Conservation (phyloP, 2,113 vertebrate genomes). For the Catagonus wagneri region DNA sequence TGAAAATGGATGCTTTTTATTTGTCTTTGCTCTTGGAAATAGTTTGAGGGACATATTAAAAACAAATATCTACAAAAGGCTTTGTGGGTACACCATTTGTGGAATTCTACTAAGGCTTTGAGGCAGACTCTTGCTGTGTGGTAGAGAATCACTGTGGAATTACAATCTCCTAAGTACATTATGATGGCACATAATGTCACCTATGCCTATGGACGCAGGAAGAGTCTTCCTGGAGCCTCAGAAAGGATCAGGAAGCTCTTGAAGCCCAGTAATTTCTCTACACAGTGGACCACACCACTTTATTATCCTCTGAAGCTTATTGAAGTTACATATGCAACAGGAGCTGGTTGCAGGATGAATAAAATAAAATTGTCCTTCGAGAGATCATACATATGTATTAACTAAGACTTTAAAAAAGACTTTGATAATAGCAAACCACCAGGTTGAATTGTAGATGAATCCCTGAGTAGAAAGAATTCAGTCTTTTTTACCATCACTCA, state of each 20-base stretch:
- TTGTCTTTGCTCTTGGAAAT: constrained; percentile 32
- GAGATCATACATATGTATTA: constrained; percentile 77
- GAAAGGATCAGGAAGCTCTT: constrained; percentile 30
- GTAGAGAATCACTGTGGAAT: neutral
- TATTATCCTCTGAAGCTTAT: constrained; percentile 61
- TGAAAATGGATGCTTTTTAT: neutral
- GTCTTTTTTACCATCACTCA: constrained; percentile 65
- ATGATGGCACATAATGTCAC: neutral
- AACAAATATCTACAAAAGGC: neutral
- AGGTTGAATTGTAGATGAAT: constrained; percentile 67
- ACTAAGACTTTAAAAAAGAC: constrained; percentile 58
- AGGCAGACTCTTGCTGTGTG: neutral
- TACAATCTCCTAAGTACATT: neutral
- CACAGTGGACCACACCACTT: constrained; percentile 24
- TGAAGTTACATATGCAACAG: constrained; percentile 65
- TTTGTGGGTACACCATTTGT: neutral
- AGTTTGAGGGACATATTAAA: neutral
- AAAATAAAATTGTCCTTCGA: constrained; percentile 71
- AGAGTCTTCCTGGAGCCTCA: constrained; percentile 34
- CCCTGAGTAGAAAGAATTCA: constrained; percentile 52
- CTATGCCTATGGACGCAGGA: neutral
- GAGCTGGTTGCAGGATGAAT: constrained; percentile 43
- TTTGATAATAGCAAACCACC: constrained; percentile 55
- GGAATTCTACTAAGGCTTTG: neutral
- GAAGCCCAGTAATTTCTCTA: constrained; percentile 19